These are phyloP conservation scores for Stigmatopora argus DNA, from an alignment of 2,113 vertebrate genomes.

Conservation along the genomic window DNA sequence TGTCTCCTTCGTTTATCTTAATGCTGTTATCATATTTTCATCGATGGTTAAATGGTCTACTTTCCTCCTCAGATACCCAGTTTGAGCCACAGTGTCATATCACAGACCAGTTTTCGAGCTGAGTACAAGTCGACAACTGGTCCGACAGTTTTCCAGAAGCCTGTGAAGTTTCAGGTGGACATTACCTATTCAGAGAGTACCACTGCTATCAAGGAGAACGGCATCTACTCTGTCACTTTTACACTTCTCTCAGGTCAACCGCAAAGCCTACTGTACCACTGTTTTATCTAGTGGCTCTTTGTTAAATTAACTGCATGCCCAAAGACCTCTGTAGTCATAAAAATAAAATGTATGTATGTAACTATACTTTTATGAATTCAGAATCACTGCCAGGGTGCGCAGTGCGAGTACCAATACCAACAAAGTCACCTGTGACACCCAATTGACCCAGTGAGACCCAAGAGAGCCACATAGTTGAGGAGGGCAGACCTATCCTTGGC, in stretches of 20 bases:
- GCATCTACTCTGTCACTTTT: conserved; percentile 95
- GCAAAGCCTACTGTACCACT: neutral
- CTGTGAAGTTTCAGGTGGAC: conserved; percentile 95
- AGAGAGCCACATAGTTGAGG: no score
- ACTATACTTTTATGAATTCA: no score
- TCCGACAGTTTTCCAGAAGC: conserved; percentile 93
- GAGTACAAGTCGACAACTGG: conserved; percentile 91
- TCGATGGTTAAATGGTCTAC: neutral
- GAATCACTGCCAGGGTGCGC: no score
- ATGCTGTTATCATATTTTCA: neutral
- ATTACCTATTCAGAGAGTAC: conserved; percentile 91
- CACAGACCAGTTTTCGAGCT: conserved; percentile 92
- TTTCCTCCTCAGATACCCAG: conserved; percentile 81
- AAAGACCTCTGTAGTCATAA: neutral
- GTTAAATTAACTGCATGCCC: neutral
- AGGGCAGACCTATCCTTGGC: no score
- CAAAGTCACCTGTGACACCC: no score
- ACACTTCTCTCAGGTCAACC: conserved; percentile 87
- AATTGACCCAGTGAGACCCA: no score
- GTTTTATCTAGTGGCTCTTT: neutral
- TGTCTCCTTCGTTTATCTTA: neutral
- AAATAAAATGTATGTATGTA: no score
- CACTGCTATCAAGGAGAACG: conserved; percentile 84
- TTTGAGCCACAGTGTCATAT: conserved; percentile 95
- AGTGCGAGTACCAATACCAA: no score